Base-by-base conservation (phyloP, 2,888 invertebrate species). In the Euphydryas editha region DNA sequence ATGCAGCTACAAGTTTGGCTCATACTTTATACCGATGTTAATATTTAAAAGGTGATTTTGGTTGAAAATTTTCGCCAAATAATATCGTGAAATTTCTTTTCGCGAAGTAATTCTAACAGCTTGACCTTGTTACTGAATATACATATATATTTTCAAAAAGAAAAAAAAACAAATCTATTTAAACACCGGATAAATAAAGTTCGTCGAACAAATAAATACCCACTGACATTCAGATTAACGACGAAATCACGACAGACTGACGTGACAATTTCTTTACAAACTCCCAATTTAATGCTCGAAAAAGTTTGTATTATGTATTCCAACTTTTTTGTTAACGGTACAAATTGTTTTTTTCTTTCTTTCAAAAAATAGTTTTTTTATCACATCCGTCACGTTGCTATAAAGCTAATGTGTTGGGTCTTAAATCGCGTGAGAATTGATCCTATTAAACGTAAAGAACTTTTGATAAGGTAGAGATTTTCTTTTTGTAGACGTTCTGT, bases 391-490 rank as follows among this genome's bases (percentile, higher is more conserved):
- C 64, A 65, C 36, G 46, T 62, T 47, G 47, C 61, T 57, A 56
- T 60, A 46, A 46, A 57, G 42, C 20, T 18, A 57, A 57, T 57
- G 49, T 42, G 56, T 65, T 62, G 21, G 55, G 18, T 57, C 49
- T 36, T 30, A 21, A 54, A 63, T 69, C 69, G 69, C 69, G 69
- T 69, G 69, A 67, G 67, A 61, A 64, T 54, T 69, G 67, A 69
- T 69, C 69, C 69, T 55, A 64, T 64, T 67, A 69, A 47, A 24
- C 51, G 59, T 42, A 51, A n/a, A 51, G 49, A 36, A 36, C 54
- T 54, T 54, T 36, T 17, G 54, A 54, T 54, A 54, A 54, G 49
- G 17, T 46, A 46, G 18, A 46, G 18, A 46, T 46, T 46, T 46
- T 46, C 46, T 17, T 17, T 46, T 46, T 10, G 30, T 30, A 30